Evolutionary conservation across 2,113 vertebrate genomes (phyloP).

Genomic region (Hemicordylus capensis): DNA sequence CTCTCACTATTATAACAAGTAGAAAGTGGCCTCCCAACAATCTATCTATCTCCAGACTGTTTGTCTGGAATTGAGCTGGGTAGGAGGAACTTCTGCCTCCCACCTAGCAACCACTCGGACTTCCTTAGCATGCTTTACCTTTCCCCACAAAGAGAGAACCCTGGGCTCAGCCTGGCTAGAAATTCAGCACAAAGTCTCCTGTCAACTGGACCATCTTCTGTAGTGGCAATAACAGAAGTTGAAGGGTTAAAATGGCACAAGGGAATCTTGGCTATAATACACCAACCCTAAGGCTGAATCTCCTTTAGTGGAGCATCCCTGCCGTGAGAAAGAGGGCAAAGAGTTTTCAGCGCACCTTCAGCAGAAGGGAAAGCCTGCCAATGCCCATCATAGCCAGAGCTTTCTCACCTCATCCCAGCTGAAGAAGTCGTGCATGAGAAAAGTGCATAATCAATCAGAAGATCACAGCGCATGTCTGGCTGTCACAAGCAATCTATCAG

Average conservation of each 20-base stretch:
- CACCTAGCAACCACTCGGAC: neutral
- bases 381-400: neutral
- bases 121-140: no score
- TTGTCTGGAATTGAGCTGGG: neutral
- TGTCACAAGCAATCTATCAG: slow-evolving; percentile 24
- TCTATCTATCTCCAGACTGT: no score
- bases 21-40: neutral
- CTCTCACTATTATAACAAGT: neutral
- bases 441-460: slow-evolving; percentile 26
- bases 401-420: neutral
- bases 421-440: slow-evolving; percentile 17
- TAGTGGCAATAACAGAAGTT: neutral
- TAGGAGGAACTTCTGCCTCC: neutral
- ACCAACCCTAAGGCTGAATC: neutral
- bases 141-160: no score
- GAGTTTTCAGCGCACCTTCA: neutral
- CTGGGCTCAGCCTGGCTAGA: neutral
- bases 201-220: neutral
- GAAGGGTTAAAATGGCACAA: neutral
- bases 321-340: neutral
- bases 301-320: neutral
- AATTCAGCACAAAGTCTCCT: neutral
- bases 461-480: neutral
- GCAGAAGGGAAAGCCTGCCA: neutral
- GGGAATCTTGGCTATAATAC: neutral